Base-by-base conservation (phyloP, 2,113 vertebrate genomes). In the Oreamnos americanus region DNA sequence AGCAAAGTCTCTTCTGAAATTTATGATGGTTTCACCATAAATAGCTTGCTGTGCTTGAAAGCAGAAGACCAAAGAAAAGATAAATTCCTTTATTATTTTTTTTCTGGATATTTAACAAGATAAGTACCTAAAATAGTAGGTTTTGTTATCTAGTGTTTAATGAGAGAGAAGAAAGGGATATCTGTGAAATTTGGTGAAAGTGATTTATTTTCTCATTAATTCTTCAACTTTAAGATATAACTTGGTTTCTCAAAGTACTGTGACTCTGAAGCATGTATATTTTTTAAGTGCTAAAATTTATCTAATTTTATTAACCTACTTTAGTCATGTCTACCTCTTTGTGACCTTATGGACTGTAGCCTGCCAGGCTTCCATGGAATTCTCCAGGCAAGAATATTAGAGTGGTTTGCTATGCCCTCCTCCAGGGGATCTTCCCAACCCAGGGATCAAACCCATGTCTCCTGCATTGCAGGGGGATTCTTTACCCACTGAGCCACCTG, bases 141-240 rank as follows among this genome's bases (percentile, higher is more conserved):
- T 58, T 64, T 97, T 33, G 10, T n/a, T 87, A 57, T 62, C 43
- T 94, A 49, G 87, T 81, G 55, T 64, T 91, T 64, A 83, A 71
- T 78, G 43, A 47, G 25, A 86, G 28, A 60, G 36, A 87, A 88
- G 86, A 94, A 78, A 90, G 28, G 11, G 9, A 55, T 55, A 76
- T 53, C 11, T 55, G 6, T 81, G 92, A 92, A 96, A 84, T 89
- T 76, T 88, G 64, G 43, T n/a, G 30, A 26, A 49, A 79, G 81
- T 39, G 71, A 83, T 62, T 83, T 55, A 64, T 98, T 94, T 97
- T 23, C 30, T 96, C 51, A 67, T 36, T 79, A 43, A 51, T 91
- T 4, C 49, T 95, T 87, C 15, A 89, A 33, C 17, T 36, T 94
- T 91, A 91, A 92, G 74, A 64, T 21, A 23, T 62, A 95, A 94